These are phyloP conservation scores for Taenioides sp. DNA, from an alignment of 2,797 vertebrate species.

Conservation along the genomic window DNA sequence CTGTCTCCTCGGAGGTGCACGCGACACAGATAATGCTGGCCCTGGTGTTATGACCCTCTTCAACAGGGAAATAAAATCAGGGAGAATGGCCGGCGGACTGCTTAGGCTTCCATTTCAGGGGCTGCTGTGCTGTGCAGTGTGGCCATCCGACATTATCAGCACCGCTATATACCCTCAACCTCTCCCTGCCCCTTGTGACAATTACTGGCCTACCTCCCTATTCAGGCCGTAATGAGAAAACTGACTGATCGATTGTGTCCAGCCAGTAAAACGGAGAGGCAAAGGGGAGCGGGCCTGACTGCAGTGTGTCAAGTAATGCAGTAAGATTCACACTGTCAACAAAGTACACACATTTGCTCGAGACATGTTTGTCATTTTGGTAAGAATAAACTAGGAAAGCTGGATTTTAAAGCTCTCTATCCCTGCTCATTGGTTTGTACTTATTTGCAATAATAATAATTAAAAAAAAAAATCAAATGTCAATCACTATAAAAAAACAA, in stretches of 20 bases:
- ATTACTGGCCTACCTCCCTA: constrained; percentile 78
- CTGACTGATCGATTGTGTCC: constrained; percentile 79
- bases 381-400: not conserved
- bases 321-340: constrained; percentile 19
- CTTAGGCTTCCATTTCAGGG: constrained; percentile 60
- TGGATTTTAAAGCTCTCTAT: too few species aligned
- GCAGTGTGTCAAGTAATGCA: constrained; percentile 34
- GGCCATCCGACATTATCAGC: constrained; percentile 74
- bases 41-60: constrained; percentile 56
- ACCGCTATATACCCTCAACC: constrained; percentile 68
- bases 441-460: too few species aligned
- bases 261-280: constrained; percentile 65
- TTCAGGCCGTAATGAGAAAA: constrained; percentile 80
- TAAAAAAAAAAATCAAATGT: too few species aligned
- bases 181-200: constrained; percentile 77
- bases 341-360: not conserved
- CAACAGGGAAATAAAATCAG: constrained; percentile 65
- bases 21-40: constrained; percentile 50
- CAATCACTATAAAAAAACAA: too few species aligned
- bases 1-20: constrained; percentile 32
- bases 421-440: too few species aligned
- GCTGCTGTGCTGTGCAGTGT: constrained; percentile 58
- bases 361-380: not conserved
- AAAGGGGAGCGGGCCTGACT: constrained; percentile 45
- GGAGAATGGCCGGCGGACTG: constrained; percentile 56